Evolutionary conservation across 1,140 invertebrate species (phyloP).

Genomic region (Lepidurus apus): DNA sequence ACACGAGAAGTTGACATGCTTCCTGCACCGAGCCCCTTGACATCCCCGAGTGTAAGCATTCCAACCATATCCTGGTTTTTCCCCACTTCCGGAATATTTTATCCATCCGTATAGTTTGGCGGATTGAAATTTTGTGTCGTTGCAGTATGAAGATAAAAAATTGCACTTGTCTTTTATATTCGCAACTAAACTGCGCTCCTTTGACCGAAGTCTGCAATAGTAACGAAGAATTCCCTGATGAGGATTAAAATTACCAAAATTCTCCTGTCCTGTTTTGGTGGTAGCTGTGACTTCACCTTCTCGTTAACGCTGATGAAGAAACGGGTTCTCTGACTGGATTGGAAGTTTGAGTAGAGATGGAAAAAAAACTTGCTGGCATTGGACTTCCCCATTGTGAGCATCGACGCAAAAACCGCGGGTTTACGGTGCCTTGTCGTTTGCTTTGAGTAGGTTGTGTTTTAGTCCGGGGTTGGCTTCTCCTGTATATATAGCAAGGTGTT

Average conservation of each 20-base stretch:
- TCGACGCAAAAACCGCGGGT: constrained; percentile 4
- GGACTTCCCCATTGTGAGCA: constrained; percentile 1
- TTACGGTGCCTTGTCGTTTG: constrained; percentile 3
- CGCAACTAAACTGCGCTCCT: no score
- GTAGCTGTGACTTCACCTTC: not conserved
- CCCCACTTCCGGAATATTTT: not conserved
- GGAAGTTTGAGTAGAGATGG: not conserved
- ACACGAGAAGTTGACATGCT: not conserved
- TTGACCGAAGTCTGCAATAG: no score
- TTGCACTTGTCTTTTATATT: not conserved
- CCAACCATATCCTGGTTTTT: not conserved
- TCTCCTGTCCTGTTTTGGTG: no score
- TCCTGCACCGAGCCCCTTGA: not conserved
- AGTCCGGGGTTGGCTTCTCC: not conserved
- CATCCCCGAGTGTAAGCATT: not conserved
- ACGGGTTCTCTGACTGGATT: not conserved
- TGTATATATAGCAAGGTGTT: constrained; percentile 11
- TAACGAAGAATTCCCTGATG: no score
- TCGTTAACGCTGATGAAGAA: not conserved
- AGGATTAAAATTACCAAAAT: no score
- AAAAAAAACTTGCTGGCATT: not conserved
- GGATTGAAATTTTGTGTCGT: not conserved
- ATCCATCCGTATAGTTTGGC: not conserved
- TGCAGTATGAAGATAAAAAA: not conserved
- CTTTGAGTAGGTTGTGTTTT: not conserved